These are phyloP conservation scores for Myiotriccus ornatus DNA, from an alignment of 2,797 vertebrate species.

Conservation along the genomic window DNA sequence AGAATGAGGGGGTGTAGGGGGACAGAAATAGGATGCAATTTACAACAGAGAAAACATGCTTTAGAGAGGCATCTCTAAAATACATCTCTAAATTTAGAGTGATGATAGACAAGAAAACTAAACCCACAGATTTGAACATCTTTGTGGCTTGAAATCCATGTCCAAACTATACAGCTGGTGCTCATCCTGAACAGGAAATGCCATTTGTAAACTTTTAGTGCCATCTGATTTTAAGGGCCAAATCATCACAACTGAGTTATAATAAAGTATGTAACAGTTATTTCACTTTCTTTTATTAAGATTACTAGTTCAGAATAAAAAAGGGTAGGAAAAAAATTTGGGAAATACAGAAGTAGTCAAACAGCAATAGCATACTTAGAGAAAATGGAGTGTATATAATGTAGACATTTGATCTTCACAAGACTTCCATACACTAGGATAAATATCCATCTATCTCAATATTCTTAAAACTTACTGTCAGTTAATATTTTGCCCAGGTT, in stretches of 20 bases:
- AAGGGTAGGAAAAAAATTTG: background rate
- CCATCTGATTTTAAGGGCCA: background rate
- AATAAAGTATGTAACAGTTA: background rate
- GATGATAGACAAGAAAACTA: slow-evolving; percentile 50
- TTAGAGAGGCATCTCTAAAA: slow-evolving; percentile 44
- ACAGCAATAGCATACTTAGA: background rate
- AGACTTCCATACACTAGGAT: background rate
- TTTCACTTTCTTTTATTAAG: background rate
- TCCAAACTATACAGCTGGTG: slow-evolving; percentile 27
- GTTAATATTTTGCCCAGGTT: background rate
- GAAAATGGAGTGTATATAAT: background rate
- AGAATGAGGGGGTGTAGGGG: background rate
- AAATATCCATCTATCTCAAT: background rate
- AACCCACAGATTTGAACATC: slow-evolving; percentile 16
- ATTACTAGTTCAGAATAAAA: background rate
- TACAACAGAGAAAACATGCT: slow-evolving; percentile 31
- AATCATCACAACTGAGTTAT: background rate
- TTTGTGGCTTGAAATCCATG: slow-evolving; percentile 34
- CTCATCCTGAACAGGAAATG: background rate
- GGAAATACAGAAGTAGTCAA: background rate
- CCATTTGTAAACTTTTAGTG: background rate
- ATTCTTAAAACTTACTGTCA: background rate
- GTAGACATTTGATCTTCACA: background rate
- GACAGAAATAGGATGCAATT: slow-evolving; percentile 49
- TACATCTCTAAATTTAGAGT: slow-evolving; percentile 46